A percentile compares a stretch with the other conserved stretches of the same genome.
phyloP scores from a whole-genome alignment of 2,113 vertebrate genomes.

The Pholis gunnellus region DNA sequence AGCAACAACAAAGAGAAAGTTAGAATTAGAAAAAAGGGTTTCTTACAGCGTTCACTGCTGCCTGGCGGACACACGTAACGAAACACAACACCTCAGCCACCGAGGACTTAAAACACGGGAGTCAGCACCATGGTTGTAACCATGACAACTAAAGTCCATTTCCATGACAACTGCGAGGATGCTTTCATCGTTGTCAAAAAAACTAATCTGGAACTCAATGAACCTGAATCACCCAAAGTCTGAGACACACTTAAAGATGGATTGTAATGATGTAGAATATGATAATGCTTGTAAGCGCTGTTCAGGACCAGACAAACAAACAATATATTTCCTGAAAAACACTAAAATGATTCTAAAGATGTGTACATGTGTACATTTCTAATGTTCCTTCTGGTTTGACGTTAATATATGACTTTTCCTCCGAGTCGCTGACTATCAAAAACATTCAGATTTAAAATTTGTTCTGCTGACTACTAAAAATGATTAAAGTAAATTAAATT shows the following conservation, averaged over 20 bases:
- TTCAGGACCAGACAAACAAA: background rate
- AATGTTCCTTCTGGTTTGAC: background rate
- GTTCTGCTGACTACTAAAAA: background rate
- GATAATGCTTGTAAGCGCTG: background rate
- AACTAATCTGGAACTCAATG: slow-evolving; percentile 19
- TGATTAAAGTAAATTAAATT: slow-evolving; percentile 8
- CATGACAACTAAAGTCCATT: slow-evolving; percentile 70
- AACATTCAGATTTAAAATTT: background rate
- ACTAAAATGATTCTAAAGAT: background rate
- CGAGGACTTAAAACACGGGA: slow-evolving; percentile 74
- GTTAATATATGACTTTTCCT: background rate
- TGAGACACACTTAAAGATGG: slow-evolving; percentile 3
- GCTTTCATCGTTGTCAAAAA: slow-evolving; percentile 30
- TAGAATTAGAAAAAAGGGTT: slow-evolving; percentile 56
- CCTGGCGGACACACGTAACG: slow-evolving; percentile 43
- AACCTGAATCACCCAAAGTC: slow-evolving; percentile 11
- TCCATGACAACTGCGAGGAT: slow-evolving; percentile 65
- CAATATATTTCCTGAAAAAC: background rate
- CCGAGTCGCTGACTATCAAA: background rate
- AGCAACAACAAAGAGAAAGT: slow-evolving; percentile 80
- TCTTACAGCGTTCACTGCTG: slow-evolving; percentile 56
- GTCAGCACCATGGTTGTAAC: slow-evolving; percentile 56
- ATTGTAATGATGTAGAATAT: background rate
- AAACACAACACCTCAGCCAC: slow-evolving; percentile 65
- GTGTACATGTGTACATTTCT: background rate